phyloP scores from a whole-genome alignment of 2,888 invertebrate genomes.

The Diaphora mendica region DNA sequence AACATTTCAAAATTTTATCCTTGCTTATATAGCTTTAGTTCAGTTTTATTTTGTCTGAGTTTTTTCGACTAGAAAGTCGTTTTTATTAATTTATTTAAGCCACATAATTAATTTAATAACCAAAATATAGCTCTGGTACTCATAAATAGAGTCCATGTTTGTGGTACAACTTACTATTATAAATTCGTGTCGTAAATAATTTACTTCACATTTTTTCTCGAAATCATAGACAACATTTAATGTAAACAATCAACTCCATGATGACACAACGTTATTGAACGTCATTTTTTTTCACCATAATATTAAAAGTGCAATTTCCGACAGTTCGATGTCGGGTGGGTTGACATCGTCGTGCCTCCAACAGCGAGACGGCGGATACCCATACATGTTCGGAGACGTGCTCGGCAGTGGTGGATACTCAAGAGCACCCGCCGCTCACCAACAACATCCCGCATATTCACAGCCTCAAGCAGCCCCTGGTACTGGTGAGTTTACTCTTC shows the following conservation, averaged over 20 bases:
- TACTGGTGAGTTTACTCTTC: slow-evolving; percentile 83
- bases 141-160: not conserved
- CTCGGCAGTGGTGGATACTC: slow-evolving; percentile 90
- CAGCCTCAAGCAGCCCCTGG: slow-evolving; percentile 86
- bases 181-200: too few species aligned
- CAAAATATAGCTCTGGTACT: not conserved
- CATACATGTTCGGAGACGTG: slow-evolving; percentile 97
- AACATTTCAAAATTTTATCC: not conserved
- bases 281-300: not conserved
- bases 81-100: not conserved
- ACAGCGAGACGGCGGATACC: slow-evolving; percentile 93
- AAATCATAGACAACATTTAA: not conserved
- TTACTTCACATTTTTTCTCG: too few species aligned
- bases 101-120: not conserved
- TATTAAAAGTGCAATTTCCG: not conserved
- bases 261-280: not conserved
- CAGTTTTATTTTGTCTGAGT: too few species aligned
- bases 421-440: slow-evolving; percentile 91
- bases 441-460: slow-evolving; percentile 89
- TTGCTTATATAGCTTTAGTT: too few species aligned
- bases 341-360: slow-evolving; percentile 94
- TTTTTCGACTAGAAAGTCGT: not conserved
- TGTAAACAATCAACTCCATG: not conserved
- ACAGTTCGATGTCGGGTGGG: slow-evolving; percentile 95
- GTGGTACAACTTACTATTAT: not conserved